These are phyloP conservation scores for Agrilus biguttatus DNA, from an alignment of 2,888 invertebrate genomes.

Conservation along the genomic window DNA sequence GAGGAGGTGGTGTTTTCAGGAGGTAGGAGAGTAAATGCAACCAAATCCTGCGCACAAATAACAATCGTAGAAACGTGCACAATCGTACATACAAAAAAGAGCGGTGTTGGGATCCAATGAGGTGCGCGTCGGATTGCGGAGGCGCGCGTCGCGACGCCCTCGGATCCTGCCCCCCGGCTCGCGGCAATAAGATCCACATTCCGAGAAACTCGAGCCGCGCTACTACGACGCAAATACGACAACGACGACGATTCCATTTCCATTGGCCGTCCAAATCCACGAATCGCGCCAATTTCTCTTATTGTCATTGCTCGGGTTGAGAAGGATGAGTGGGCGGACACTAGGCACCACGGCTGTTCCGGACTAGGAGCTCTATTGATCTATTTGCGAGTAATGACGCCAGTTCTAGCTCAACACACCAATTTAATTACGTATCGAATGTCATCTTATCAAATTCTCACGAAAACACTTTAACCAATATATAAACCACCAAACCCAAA, in stretches of 20 bases:
- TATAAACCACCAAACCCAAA: no score
- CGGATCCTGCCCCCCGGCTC: constrained; percentile 25
- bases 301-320: constrained; percentile 27
- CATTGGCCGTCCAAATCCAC: constrained; percentile 27
- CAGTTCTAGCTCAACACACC: no score
- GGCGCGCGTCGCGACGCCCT: constrained; percentile 20
- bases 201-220: constrained; percentile 28
- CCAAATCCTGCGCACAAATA: constrained; percentile 16
- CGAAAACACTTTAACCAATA: no score
- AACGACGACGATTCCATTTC: constrained; percentile 16
- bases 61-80: constrained; percentile 16
- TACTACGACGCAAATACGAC: constrained; percentile 6
- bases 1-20: no score
- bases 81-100: constrained; percentile 24
- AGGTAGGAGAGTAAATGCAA: neutral
- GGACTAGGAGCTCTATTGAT: no score
- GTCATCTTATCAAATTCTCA: no score
- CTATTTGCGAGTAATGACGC: no score
- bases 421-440: no score
- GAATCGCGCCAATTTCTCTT: constrained; percentile 31
- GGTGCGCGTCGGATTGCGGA: constrained; percentile 14
- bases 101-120: constrained; percentile 19
- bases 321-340: constrained; percentile 8
- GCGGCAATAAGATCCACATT: constrained; percentile 30
- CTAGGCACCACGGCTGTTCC: no score